A percentile compares a stretch with the other conserved stretches of the same genome.
These are phyloP conservation scores for Podarcis siculus DNA, from an alignment of 2,797 vertebrate genomes.

Conservation along the genomic window DNA sequence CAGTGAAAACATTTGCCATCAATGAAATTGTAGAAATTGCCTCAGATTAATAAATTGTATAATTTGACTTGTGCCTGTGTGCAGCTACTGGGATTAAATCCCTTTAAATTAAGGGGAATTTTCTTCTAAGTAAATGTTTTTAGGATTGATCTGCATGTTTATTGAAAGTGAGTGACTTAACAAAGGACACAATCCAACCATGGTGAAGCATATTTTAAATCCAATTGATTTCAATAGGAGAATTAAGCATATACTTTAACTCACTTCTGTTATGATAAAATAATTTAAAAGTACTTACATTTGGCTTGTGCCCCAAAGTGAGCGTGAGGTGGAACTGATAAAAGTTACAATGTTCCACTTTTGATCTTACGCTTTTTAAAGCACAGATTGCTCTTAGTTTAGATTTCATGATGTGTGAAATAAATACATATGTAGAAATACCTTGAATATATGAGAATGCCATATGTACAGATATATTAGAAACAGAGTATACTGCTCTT, in stretches of 20 bases:
- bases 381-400: background rate
- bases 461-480: conserved; percentile 48
- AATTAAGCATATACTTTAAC: background rate
- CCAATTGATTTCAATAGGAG: background rate
- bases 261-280: background rate
- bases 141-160: background rate
- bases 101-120: background rate
- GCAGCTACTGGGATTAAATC: background rate
- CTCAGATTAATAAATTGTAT: background rate
- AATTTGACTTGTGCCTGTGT: background rate
- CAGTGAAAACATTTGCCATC: background rate
- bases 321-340: conserved; percentile 64
- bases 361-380: conserved; percentile 42
- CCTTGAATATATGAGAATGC: conserved; percentile 40
- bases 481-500: conserved; percentile 19
- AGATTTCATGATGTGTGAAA: background rate
- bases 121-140: background rate
- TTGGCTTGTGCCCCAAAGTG: conserved; percentile 37
- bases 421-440: conserved; percentile 41
- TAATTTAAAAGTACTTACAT: background rate
- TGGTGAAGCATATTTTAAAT: conserved; percentile 6
- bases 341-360: conserved; percentile 63
- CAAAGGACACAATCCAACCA: background rate
- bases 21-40: background rate
- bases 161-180: conserved; percentile 15